Base-by-base conservation (phyloP, 2,797 vertebrate species). In the Sparidentex hasta region DNA sequence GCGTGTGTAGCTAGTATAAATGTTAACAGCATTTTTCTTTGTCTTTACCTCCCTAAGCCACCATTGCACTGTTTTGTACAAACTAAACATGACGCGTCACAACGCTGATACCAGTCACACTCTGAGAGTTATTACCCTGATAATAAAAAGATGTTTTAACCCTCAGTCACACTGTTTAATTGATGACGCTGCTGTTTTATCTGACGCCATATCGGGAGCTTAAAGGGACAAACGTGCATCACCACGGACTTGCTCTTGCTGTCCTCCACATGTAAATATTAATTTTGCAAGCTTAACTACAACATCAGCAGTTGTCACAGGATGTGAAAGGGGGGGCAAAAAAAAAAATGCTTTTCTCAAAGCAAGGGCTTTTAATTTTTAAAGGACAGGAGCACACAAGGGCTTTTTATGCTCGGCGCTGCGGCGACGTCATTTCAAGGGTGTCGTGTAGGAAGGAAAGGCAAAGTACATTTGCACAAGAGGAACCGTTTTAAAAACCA, bases 311-410 rank as follows among this genome's bases (percentile, higher is more conserved):
- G 78, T 90, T 85, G 86, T 90, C 81, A 78, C 69, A 88, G 87
- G 77, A 84, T 93, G 90, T 90, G 85, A 90, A 89, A 71, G 57
- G 46, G 62, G 73, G 58, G 33, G 33, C 6, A 3, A 29, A 29
- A 29, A 29, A 29, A 61, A 81, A 82, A 71, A 18, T 8, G 71
- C 70, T 84, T 90, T 87, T 88, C 86, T 88, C 81, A 80, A 78
- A 92, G 88, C 89, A 94, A 95, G 93, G 95, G 94, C 93, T 94
- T 94, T 95, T 92, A 90, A 93, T 94, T 94, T 95, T 92, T 93
- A 90, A 92, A 92, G 84, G 84, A 93, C 88, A 86, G 91, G 91
- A 91, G 91, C 90, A 92, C 92, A 94, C 90, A 95, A 95, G 94
- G 95, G 95, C 94, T 95, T 95, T 93, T 89, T 91, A 91, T 79